phyloP scores from a whole-genome alignment of 1,140 invertebrate genomes.

The Hycleus cichorii region DNA sequence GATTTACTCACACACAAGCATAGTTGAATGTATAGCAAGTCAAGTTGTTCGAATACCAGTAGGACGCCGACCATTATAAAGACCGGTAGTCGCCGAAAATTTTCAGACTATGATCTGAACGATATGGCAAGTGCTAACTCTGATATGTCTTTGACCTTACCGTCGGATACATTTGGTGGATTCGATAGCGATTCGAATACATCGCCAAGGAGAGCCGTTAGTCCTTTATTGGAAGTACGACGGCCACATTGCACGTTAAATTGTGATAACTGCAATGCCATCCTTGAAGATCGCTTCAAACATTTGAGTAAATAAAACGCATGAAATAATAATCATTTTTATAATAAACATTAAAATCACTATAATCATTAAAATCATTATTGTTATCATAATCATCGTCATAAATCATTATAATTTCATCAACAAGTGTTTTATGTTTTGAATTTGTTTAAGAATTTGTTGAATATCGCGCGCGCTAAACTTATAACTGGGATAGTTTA shows the following conservation, averaged over 20 bases:
- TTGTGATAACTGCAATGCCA: constrained; percentile 59
- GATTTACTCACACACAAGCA: constrained; percentile 24
- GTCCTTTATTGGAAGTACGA: constrained; percentile 58
- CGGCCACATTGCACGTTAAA: constrained; percentile 64
- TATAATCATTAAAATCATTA: too few relatives aligned
- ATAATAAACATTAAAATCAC: too few relatives aligned
- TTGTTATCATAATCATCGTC: too few relatives aligned
- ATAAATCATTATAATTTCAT: too few relatives aligned
- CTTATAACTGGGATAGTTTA: too few relatives aligned
- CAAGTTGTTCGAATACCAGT: constrained; percentile 6
- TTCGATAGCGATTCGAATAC: constrained; percentile 40
- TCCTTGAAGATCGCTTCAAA: constrained; percentile 60
- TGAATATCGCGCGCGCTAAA: too few relatives aligned
- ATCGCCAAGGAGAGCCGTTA: constrained; percentile 57
- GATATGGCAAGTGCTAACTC: constrained; percentile 15
- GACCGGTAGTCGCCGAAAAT: constrained; percentile 3
- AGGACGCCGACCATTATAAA: constrained; percentile 8
- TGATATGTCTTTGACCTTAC: constrained; percentile 47
- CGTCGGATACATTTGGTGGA: constrained; percentile 31
- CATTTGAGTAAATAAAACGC: constrained; percentile 45
- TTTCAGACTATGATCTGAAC: constrained; percentile 13
- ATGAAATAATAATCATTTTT: too few relatives aligned
- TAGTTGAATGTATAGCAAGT: background rate
- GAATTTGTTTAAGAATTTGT: too few relatives aligned
- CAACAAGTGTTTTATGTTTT: too few relatives aligned